Evolutionary conservation across 2,888 invertebrate species (phyloP).

Genomic region (Mayetiola destructor): DNA sequence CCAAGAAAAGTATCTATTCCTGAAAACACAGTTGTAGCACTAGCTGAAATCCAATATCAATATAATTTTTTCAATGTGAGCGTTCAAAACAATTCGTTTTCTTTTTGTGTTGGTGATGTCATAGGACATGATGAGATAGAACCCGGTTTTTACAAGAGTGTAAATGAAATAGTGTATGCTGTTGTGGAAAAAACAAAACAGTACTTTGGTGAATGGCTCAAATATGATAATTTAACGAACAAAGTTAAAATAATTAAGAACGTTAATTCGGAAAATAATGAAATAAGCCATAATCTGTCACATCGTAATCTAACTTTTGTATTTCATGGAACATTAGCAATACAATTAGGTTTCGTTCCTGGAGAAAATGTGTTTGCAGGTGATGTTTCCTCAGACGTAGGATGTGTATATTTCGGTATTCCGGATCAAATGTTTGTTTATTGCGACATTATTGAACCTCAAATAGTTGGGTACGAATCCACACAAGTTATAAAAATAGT

Average conservation of each 20-base stretch:
- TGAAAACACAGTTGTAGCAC: constrained; percentile 1
- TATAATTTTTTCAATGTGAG: not conserved
- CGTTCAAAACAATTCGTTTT: not conserved
- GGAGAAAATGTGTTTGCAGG: not conserved
- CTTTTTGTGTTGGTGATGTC: too few species aligned
- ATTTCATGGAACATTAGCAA: not conserved
- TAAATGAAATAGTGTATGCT: too few species aligned
- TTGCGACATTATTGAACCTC: not conserved
- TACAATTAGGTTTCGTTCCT: not conserved
- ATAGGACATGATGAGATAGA: too few species aligned
- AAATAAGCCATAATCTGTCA: not conserved
- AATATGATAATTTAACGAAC: not conserved
- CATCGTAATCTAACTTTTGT: not conserved
- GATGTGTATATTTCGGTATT: not conserved
- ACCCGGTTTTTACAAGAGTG: too few species aligned
- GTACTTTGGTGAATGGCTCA: not conserved
- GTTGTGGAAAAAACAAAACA: not conserved
- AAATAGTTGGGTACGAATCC: not conserved
- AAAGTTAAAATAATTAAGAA: not conserved
- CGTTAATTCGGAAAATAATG: too few species aligned
- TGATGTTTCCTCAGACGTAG: not conserved
- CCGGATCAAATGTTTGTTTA: constrained; percentile 2
- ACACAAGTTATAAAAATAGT: not conserved
- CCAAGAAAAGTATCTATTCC: not conserved
- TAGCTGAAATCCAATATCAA: not conserved